Base-by-base conservation (phyloP, 2,888 invertebrate genomes). In the Tenodera sinensis region DNA sequence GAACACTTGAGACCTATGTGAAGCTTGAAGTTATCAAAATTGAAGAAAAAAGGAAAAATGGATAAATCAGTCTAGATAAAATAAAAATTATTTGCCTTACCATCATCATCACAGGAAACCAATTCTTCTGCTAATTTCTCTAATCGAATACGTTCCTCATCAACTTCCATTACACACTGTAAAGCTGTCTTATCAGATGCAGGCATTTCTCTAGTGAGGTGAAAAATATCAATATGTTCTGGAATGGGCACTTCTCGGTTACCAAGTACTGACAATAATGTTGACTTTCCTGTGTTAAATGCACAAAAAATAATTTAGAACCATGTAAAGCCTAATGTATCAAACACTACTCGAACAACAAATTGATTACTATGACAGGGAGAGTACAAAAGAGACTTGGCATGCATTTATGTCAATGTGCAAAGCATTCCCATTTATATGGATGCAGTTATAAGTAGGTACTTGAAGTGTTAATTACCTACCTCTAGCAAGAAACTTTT, bases 141-240 rank as follows among this genome's bases (percentile, higher is more conserved):
- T 88, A 99, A 94, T 91, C 97, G 95, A 89, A 98, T 95, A 89
- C 99, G 95, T 93, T 99, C 99, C 92, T 98, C 96, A 92, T 99
- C 99, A 0, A 99, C 99, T 93, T 99, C 99, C 97, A 99, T 98
- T 82, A 99, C 99, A 93, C 98, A 98, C 93, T 98, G 95, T 88
- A 99, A 94, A 4, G 99, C 99, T 20, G 97, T 96, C 94, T 99
- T 99, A 92, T 98, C 97, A 90, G 98, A 98, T n/a, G 99, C 99
- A 0, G 98, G 97, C 96, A 99, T 99, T 94, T 99, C 99, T 87
- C 99, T 96, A 15, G 98, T 97, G 93, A 99, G 95, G 93, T 99
- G 97, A 94, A 99, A 99, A 92, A 99, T 99, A 94, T 99, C 99
- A 91, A 99, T 98, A 93, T 98, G 98, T 6, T 98, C 97, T 6